Conservation (phyloP, 2,888 invertebrate species). For the Netelia inedita region DNA sequence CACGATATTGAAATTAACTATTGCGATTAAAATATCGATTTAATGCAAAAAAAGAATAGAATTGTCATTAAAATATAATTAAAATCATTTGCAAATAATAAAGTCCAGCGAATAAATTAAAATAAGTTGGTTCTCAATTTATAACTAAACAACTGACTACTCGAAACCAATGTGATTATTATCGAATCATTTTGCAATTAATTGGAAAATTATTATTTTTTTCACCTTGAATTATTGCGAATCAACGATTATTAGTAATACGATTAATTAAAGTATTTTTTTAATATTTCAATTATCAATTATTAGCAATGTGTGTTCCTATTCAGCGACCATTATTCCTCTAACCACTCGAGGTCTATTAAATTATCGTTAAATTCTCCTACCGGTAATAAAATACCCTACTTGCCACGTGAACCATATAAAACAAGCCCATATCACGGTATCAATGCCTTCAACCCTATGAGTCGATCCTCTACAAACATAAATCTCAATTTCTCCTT, state of each 20-base stretch:
- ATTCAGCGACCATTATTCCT: no score
- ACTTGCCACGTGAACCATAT: no score
- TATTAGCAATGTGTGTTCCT: no score
- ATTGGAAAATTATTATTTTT: not conserved
- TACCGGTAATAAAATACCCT: not conserved
- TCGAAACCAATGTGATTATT: no score
- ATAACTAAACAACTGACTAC: no score
- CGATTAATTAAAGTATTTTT: no score
- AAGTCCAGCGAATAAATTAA: not conserved
- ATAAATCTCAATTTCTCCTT: conserved; percentile 49
- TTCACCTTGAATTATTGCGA: not conserved
- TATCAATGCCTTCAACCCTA: conserved; percentile 28
- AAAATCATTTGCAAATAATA: not conserved
- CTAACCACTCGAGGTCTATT: not conserved
- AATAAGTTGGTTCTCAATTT: no score
- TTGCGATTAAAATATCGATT: not conserved
- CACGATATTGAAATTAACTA: no score
- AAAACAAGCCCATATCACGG: conserved; percentile 11
- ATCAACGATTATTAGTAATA: no score
- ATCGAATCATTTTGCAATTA: not conserved
- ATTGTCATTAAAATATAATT: not conserved
- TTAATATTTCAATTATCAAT: no score
- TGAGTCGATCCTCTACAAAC: conserved; percentile 42
- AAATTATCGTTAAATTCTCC: not conserved
- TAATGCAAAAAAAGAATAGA: not conserved